Base-by-base conservation (phyloP, 2,888 invertebrate species). In the Drosophila eohydei region DNA sequence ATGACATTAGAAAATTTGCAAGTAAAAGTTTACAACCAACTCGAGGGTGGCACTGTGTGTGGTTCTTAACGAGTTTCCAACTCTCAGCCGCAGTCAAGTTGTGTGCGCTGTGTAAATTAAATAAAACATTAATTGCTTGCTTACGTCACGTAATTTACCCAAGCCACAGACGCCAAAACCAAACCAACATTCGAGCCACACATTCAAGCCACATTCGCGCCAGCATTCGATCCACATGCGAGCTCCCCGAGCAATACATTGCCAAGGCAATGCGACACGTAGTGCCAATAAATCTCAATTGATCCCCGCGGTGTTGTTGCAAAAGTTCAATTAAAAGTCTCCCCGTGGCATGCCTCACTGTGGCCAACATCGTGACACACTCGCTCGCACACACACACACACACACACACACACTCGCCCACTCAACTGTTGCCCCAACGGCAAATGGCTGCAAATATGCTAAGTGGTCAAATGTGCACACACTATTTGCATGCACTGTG, bases 261-360 rank as follows among this genome's bases (percentile, higher is more conserved):
- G 51, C 52, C 36, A 59, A 63, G 69, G 74, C 70, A 73, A 73
- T 72, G 67, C 64, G 86, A 88, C 89, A 88, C 81, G 84, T 71
- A 67, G 69, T 55, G 78, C 63, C 89, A 81, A 90, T 91, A 90
- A 90, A 91, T 90, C 91, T 88, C 84, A 82, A 86, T 85, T 85
- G 83, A 80, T 91, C 89, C 84, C 91, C 58, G 76, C 76, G 87
- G 91, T 79, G 78, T 71, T 78, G 85, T 90, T 81, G 81, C 76
- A 66, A 71, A 81, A 84, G 85, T 89, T 91, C 91, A 89, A 90
- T 90, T 83, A 83, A 83, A 83, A 82, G 65, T 76, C 83, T 73
- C 67, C 61, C 66, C 54, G 59, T 50, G 78, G 68, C 62, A 50
- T 62, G 78, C 68, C 70, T 62, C 77, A 64, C 61, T 55, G 67